phyloP scores from a whole-genome alignment of 2,797 vertebrate genomes.

The Denticeps clupeoides region DNA sequence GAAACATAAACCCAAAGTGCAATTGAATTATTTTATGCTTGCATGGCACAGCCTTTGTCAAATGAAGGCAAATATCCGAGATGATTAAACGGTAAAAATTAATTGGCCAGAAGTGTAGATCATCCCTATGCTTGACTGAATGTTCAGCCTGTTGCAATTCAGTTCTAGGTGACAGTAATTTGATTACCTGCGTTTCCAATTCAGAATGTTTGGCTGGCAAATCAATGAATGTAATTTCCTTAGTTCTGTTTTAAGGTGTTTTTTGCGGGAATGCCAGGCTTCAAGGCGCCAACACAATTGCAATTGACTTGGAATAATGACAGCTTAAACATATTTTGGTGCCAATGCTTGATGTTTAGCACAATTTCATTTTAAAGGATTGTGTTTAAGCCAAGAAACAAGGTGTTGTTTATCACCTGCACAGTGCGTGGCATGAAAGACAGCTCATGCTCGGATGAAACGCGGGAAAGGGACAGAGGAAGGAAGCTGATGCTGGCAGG shows the following conservation, averaged over 20 bases:
- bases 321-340: constrained; percentile 9
- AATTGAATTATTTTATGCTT: neutral
- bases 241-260: constrained; percentile 39
- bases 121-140: constrained; percentile 1
- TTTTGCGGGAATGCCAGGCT: constrained; percentile 35
- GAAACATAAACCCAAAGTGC: neutral
- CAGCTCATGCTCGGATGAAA: neutral
- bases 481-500: too few relatives aligned
- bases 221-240: constrained; percentile 54
- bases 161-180: constrained; percentile 39
- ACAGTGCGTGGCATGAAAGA: constrained; percentile 2
- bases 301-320: constrained; percentile 11
- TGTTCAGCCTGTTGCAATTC: constrained; percentile 1
- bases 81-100: neutral
- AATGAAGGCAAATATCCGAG: neutral
- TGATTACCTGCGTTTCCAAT: constrained; percentile 47
- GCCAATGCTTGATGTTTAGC: constrained; percentile 13
- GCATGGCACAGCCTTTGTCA: neutral
- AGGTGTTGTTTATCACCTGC: neutral
- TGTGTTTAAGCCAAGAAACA: neutral
- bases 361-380: constrained; percentile 14
- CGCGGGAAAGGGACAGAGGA: neutral
- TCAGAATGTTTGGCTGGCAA: constrained; percentile 43
- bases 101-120: neutral
- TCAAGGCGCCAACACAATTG: constrained; percentile 13